phyloP scores from a whole-genome alignment of 2,113 vertebrate species.

The Brachyhypopomus occidentalis region DNA sequence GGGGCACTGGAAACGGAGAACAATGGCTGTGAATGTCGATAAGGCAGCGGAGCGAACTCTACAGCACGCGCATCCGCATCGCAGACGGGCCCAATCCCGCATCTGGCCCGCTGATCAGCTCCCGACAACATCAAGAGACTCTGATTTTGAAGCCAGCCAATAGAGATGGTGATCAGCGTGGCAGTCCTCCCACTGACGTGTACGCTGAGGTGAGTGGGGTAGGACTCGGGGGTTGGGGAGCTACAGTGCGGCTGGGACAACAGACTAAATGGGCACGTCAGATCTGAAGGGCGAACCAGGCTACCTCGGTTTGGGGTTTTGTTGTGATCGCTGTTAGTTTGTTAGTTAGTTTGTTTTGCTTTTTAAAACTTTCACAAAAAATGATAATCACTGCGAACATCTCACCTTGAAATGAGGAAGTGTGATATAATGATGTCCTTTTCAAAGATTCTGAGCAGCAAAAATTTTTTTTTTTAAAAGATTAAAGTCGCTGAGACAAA shows the following conservation, averaged over 20 bases:
- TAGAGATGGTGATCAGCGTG: too few relatives aligned
- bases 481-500: slow-evolving; percentile 55
- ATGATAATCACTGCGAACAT: slow-evolving; percentile 42
- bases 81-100: slow-evolving; percentile 22
- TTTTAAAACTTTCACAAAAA: not conserved
- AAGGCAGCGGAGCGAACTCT: slow-evolving; percentile 41
- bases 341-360: not conserved
- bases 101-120: slow-evolving; percentile 39
- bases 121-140: slow-evolving; percentile 17
- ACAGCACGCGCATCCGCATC: slow-evolving; percentile 42
- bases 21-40: slow-evolving; percentile 57
- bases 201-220: too few relatives aligned
- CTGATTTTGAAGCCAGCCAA: slow-evolving; percentile 17
- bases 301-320: not conserved
- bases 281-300: slow-evolving; percentile 23
- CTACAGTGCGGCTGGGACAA: too few relatives aligned
- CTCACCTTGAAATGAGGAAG: slow-evolving; percentile 39
- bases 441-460: slow-evolving; percentile 43
- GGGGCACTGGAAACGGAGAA: slow-evolving; percentile 50
- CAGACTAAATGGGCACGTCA: not conserved
- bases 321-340: too few relatives aligned
- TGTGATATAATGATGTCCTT: slow-evolving; percentile 41
- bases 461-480: slow-evolving; percentile 18
- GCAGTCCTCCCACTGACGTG: too few relatives aligned
- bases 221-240: too few relatives aligned